A percentile compares a stretch with the other conserved stretches of the same genome.
phyloP scores from a whole-genome alignment of 2,888 invertebrate genomes.

The Opisthograptis luteolata region DNA sequence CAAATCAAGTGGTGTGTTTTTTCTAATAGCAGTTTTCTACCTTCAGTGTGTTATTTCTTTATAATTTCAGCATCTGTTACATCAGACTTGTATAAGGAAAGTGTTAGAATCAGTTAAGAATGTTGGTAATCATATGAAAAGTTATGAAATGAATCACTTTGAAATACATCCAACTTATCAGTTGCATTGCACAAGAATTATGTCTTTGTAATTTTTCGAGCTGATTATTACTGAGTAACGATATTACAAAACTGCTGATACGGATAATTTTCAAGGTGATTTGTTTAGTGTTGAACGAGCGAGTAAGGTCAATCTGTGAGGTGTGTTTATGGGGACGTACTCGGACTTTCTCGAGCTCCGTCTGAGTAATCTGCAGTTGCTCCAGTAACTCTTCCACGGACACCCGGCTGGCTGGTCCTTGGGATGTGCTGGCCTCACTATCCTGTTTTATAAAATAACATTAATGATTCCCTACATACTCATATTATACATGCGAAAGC shows the following conservation, averaged over 20 bases:
- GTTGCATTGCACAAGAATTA: slow-evolving; percentile 11
- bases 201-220: slow-evolving; percentile 15
- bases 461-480: no score
- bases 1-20: slow-evolving; percentile 7
- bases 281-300: slow-evolving; percentile 14
- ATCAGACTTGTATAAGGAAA: slow-evolving; percentile 31
- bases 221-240: slow-evolving; percentile 26
- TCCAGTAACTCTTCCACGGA: slow-evolving; percentile 92
- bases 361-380: slow-evolving; percentile 93
- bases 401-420: slow-evolving; percentile 87
- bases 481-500: no score
- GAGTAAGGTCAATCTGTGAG: slow-evolving; percentile 1
- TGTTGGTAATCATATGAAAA: slow-evolving; percentile 14
- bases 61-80: slow-evolving; percentile 17
- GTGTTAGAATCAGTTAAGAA: slow-evolving; percentile 25
- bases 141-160: slow-evolving; percentile 20
- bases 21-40: slow-evolving; percentile 16
- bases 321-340: slow-evolving; percentile 77
- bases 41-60: slow-evolving; percentile 22
- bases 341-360: slow-evolving; percentile 94
- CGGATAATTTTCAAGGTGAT: slow-evolving; percentile 41
- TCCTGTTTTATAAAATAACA: slow-evolving; percentile 61
- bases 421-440: slow-evolving; percentile 61
- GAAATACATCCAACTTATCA: slow-evolving; percentile 20
- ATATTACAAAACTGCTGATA: slow-evolving; percentile 25